Percentiles rank a stretch among this genome's conserved stretches.
These are phyloP conservation scores for Orthosia gothica DNA, from an alignment of 2,888 invertebrate species.

Conservation along the genomic window DNA sequence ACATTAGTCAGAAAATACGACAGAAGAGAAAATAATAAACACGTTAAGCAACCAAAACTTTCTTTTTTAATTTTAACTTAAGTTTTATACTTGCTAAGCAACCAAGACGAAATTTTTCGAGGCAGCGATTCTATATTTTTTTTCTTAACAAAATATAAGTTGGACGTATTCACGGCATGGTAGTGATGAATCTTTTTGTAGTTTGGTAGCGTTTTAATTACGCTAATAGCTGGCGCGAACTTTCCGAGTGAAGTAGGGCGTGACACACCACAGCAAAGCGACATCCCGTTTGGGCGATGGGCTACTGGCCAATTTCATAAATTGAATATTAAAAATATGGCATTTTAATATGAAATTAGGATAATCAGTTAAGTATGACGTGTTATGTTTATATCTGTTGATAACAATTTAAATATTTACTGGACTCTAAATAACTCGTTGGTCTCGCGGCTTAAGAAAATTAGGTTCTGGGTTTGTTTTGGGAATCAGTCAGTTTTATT, in stretches of 20 bases:
- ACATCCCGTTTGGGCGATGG: slow-evolving; percentile 77
- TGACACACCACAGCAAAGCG: slow-evolving; percentile 81
- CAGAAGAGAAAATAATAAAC: neutral
- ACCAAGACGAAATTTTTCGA: slow-evolving; percentile 13
- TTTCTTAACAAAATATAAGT: slow-evolving; percentile 71
- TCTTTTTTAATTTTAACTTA: slow-evolving; percentile 8
- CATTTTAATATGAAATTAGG: neutral
- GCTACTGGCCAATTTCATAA: slow-evolving; percentile 32
- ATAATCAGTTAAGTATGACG: too few relatives aligned
- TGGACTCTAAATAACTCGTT: neutral
- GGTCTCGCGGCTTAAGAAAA: neutral
- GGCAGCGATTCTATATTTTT: slow-evolving; percentile 48
- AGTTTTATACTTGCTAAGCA: slow-evolving; percentile 8
- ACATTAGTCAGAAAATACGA: neutral
- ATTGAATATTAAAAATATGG: slow-evolving; percentile 33
- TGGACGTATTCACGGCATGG: slow-evolving; percentile 69
- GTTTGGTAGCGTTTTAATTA: slow-evolving; percentile 89
- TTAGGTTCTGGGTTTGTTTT: neutral
- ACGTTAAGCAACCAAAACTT: neutral
- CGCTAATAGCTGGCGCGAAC: slow-evolving; percentile 88
- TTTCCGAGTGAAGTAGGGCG: slow-evolving; percentile 87
- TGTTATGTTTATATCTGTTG: neutral
- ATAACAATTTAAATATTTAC: neutral
- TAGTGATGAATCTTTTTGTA: slow-evolving; percentile 84
- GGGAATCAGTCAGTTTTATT: neutral